phyloP scores from a whole-genome alignment of 2,888 invertebrate genomes.

The Dryocosmus kuriphilus region DNA sequence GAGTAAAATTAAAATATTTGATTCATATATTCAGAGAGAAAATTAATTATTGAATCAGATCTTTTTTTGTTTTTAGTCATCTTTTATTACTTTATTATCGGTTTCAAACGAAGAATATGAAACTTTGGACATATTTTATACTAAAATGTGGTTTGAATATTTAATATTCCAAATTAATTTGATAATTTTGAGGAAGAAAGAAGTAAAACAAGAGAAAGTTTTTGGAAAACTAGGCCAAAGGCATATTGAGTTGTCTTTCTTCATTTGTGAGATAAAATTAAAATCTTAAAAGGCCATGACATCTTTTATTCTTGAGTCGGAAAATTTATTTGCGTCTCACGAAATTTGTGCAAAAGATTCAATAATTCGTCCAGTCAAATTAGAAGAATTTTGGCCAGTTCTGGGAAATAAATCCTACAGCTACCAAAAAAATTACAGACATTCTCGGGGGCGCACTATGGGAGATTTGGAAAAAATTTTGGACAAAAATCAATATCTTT shows the following conservation, averaged over 20 bases:
- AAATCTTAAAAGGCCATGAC: background rate
- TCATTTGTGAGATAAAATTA: background rate
- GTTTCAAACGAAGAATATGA: background rate
- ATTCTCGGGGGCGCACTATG: too few species aligned
- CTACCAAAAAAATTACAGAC: too few species aligned
- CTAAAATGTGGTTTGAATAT: background rate
- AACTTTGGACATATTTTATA: background rate
- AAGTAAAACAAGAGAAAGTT: background rate
- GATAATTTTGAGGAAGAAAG: background rate
- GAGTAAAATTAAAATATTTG: too few species aligned
- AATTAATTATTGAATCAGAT: background rate
- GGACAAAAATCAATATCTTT: too few species aligned
- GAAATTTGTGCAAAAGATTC: background rate
- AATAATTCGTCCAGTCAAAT: too few species aligned
- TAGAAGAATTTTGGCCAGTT: too few species aligned
- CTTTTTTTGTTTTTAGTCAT: background rate
- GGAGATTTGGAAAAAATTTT: too few species aligned
- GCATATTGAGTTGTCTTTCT: background rate
- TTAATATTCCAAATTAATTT: background rate
- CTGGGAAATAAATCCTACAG: too few species aligned
- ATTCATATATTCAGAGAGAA: too few species aligned
- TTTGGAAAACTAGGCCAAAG: background rate
- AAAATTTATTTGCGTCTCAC: constrained; percentile 8
- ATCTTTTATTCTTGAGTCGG: background rate
- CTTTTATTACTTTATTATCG: background rate